Base-by-base conservation (phyloP, 1,140 invertebrate genomes). In the Cephus cinctus region DNA sequence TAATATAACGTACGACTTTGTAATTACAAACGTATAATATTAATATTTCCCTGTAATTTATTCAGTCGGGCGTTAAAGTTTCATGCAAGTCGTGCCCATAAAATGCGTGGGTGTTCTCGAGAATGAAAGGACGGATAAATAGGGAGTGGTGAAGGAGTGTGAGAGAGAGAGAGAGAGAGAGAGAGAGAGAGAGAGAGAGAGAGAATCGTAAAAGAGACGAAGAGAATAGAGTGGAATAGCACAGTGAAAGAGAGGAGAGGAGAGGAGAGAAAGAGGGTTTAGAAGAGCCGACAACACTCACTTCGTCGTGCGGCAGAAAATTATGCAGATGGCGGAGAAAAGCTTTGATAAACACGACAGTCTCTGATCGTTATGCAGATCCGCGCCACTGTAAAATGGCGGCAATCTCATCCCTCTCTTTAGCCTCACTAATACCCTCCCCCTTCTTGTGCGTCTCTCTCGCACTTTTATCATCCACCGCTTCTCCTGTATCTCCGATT, bases 331-430 rank as follows among this genome's bases (percentile, higher is more conserved):
- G 69, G 60, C 67, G 72, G 69, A 76, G 72, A 75, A 75, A 75
- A 76, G 71, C 74, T 76, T 76, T 75, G 73, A 76, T 75, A 76
- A 76, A 76, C 73, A 75, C 71, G 69, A 70, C 67, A 67, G 73
- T 75, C 71, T 72, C 71, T 76, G 74, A 76, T 76, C 73, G 73
- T 76, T 76, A 76, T 76, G 73, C 74, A 76, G 73, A 76, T 76
- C 62, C 65, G 64, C 53, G 64, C 57, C 60, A 65, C 65, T 75
- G 69, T 75, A 76, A 76, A 76, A 76, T 76, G 74, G 74, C 73
- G 73, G 69, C 74, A 71, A 71, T 73, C 63, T 73, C 65, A 61
- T 64, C 61, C 62, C n/a, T n/a, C n/a, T n/a, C n/a, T n/a, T n/a
- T n/a, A n/a, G n/a, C n/a, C n/a, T n/a, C n/a, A n/a, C n/a, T 27